Evolutionary conservation across 2,888 invertebrate genomes (phyloP).

Genomic region (Macrosoma leucophasiata): DNA sequence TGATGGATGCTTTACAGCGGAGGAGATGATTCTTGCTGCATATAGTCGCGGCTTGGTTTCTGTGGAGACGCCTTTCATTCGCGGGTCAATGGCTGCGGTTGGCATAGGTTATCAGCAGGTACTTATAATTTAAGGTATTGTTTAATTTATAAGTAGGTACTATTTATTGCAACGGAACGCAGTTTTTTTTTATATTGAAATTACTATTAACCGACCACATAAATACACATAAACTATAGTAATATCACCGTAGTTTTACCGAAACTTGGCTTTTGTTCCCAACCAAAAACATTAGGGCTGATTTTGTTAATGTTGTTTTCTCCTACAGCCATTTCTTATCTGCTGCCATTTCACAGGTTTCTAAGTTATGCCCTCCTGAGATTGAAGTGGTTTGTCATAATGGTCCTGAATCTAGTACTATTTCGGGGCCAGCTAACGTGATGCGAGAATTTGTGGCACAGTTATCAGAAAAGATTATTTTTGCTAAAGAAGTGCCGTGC

Average conservation of each 20-base stretch:
- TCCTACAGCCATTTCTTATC: too few species aligned
- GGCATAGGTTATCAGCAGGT: constrained; percentile 78
- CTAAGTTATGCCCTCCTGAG: constrained; percentile 70
- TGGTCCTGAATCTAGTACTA: constrained; percentile 83
- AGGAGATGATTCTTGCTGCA: constrained; percentile 88
- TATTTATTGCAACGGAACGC: too few species aligned
- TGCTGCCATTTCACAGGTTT: constrained; percentile 36
- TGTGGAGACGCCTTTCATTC: constrained; percentile 79
- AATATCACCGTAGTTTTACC: too few species aligned
- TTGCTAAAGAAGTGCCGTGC: constrained; percentile 71
- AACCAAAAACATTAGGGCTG: too few species aligned
- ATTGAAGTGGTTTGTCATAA: constrained; percentile 89
- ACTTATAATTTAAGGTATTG: too few species aligned
- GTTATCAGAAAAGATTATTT: constrained; percentile 50
- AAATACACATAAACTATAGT: too few species aligned
- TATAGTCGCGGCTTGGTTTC: constrained; percentile 87
- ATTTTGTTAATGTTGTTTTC: too few species aligned
- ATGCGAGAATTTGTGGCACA: constrained; percentile 74
- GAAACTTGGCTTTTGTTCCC: too few species aligned
- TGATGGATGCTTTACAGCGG: constrained; percentile 90
- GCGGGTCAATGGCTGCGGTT: constrained; percentile 92
- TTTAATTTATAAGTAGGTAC: too few species aligned
- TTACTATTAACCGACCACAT: too few species aligned
- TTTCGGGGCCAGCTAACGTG: constrained; percentile 82
- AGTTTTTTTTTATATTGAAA: too few species aligned